Conservation (phyloP, 2,888 invertebrate species). For the Flabesymbios commensalis region DNA sequence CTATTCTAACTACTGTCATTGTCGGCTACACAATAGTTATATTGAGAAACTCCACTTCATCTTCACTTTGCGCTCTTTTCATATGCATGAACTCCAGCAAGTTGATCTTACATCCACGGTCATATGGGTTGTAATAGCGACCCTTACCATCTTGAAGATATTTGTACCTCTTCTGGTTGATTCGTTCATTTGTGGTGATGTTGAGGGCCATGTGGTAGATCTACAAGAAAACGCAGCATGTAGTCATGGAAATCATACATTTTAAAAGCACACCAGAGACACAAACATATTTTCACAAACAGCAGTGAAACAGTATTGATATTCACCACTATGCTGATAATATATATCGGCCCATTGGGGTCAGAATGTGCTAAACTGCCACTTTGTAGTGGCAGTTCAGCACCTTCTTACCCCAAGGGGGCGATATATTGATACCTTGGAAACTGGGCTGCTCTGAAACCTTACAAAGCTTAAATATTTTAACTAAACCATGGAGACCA, state of each 20-base stretch:
- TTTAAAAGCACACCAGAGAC: neutral
- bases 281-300: neutral
- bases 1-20: no score
- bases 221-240: conserved; percentile 64
- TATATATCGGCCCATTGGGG: no score
- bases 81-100: conserved; percentile 84
- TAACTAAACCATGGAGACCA: no score
- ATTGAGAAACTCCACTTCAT: neutral
- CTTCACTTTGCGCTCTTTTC: conserved; percentile 15
- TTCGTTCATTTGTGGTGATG: conserved; percentile 92
- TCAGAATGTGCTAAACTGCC: no score
- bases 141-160: conserved; percentile 87
- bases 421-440: no score
- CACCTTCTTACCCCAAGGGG: no score
- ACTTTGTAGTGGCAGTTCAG: no score
- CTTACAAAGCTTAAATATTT: no score
- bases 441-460: no score
- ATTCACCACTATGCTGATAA: no score
- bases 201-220: conserved; percentile 90
- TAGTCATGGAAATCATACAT: neutral
- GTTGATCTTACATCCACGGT: conserved; percentile 84
- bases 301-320: no score
- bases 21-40: no score
- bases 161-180: conserved; percentile 88
- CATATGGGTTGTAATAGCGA: conserved; percentile 87